Conservation (phyloP, 2,888 invertebrate genomes). For the Bombylius discolor region DNA sequence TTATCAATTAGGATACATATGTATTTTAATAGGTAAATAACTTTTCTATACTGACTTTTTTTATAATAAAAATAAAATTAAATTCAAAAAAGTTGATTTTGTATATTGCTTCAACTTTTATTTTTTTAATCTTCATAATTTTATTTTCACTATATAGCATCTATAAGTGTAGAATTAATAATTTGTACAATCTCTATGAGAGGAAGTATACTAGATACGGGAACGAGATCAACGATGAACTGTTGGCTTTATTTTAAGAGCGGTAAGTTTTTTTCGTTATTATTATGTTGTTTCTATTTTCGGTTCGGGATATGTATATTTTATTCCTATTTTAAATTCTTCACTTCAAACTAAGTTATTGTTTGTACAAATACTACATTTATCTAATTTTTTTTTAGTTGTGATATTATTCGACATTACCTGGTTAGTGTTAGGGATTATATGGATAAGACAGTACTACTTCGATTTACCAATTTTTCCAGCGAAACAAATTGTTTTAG, state of each 20-base stretch:
- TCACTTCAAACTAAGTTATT: no score
- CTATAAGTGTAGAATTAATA: conserved; percentile 52
- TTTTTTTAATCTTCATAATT: neutral
- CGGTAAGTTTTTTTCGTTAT: conserved; percentile 40
- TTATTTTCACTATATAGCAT: conserved; percentile 27
- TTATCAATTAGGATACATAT: conserved; percentile 35
- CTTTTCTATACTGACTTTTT: conserved; percentile 1
- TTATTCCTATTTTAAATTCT: no score
- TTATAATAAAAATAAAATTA: neutral
- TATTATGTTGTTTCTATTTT: no score
- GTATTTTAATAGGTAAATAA: conserved; percentile 34
- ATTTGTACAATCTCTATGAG: conserved; percentile 63
- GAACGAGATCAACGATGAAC: conserved; percentile 59
- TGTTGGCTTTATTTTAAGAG: conserved; percentile 65
- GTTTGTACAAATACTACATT: no score
- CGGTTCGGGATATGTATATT: no score
- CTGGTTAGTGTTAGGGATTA: conserved; percentile 58
- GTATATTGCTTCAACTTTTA: no score
- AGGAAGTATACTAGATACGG: conserved; percentile 67
- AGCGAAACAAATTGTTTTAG: conserved; percentile 60
- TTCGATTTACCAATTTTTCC: conserved; percentile 51
- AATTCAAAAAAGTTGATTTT: neutral
- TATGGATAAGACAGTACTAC: conserved; percentile 59
- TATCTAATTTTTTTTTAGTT: conserved; percentile 39
- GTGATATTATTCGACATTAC: conserved; percentile 59